A percentile compares a stretch with the other conserved stretches of the same genome.
Conservation (phyloP, 2,888 invertebrate genomes). For the Xestia c-nigrum region DNA sequence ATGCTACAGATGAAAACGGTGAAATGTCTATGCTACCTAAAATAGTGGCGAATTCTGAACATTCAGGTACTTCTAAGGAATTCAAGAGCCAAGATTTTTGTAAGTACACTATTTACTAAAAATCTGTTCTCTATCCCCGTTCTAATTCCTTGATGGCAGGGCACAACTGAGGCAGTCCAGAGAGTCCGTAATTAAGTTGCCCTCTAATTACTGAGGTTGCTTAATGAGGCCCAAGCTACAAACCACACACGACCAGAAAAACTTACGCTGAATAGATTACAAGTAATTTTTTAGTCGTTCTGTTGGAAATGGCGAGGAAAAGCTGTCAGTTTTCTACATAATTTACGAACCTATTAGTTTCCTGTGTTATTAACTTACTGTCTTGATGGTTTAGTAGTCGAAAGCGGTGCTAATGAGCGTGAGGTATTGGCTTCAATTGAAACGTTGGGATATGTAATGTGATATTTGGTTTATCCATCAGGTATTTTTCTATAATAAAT, state of each 20-base stretch:
- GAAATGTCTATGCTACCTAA: not conserved
- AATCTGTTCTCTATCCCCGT: not conserved
- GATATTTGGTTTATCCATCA: not conserved
- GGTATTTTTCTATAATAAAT: not conserved
- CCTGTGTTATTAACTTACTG: not conserved
- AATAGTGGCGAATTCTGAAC: not conserved
- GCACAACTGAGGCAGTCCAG: slow-evolving; percentile 12
- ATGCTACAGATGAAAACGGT: not conserved
- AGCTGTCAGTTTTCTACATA: not conserved
- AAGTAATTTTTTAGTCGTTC: slow-evolving; percentile 2
- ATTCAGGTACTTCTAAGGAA: not conserved
- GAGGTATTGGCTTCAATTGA: not conserved
- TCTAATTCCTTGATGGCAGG: slow-evolving; percentile 8
- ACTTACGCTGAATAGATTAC: slow-evolving; percentile 20
- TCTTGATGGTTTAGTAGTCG: not conserved
- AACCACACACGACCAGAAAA: slow-evolving; percentile 35
- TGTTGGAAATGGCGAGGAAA: not conserved
- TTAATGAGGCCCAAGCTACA: slow-evolving; percentile 65
- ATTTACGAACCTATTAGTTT: not conserved
- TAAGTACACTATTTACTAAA: not conserved
- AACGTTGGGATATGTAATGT: not conserved
- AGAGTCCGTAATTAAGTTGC: slow-evolving; percentile 67
- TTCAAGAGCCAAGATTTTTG: too few species aligned
- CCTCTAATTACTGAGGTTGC: slow-evolving; percentile 67
- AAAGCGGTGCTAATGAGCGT: not conserved